Percentiles rank a stretch among this genome's conserved stretches.
These are phyloP conservation scores for Neosilurus hyrtlii DNA, from an alignment of 2,797 vertebrate species.

Conservation along the genomic window DNA sequence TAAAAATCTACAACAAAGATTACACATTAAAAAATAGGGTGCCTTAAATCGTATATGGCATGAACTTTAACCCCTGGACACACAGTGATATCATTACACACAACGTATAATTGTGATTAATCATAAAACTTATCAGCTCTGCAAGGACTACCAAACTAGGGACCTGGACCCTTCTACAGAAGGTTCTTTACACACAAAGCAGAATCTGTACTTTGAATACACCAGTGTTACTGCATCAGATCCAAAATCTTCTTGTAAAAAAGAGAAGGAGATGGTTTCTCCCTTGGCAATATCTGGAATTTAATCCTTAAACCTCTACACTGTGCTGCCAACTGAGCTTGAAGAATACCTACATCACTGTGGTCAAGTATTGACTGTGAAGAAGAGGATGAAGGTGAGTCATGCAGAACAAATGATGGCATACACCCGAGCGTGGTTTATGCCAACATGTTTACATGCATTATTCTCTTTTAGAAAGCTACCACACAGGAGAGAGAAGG, in stretches of 20 bases:
- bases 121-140: not conserved
- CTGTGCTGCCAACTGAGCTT: not conserved
- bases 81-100: not conserved
- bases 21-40: too few species aligned
- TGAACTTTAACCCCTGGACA: not conserved
- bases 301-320: constrained; percentile 3
- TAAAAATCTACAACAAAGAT: too few species aligned
- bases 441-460: not conserved
- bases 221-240: not conserved
- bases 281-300: not conserved
- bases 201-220: not conserved
- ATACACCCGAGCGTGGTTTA: not conserved
- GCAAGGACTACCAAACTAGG: not conserved
- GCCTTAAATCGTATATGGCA: not conserved
- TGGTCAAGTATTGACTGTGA: constrained; percentile 5
- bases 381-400: not conserved
- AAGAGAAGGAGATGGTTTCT: not conserved
- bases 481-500: not conserved
- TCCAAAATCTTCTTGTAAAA: not conserved
- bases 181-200: not conserved
- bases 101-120: not conserved
- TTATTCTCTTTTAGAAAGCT: constrained; percentile 1
- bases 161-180: not conserved
- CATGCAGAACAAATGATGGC: constrained; percentile 3
- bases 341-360: not conserved